These are phyloP conservation scores for Catamblyrhynchus diadema DNA, from an alignment of 2,797 vertebrate species.

Conservation along the genomic window DNA sequence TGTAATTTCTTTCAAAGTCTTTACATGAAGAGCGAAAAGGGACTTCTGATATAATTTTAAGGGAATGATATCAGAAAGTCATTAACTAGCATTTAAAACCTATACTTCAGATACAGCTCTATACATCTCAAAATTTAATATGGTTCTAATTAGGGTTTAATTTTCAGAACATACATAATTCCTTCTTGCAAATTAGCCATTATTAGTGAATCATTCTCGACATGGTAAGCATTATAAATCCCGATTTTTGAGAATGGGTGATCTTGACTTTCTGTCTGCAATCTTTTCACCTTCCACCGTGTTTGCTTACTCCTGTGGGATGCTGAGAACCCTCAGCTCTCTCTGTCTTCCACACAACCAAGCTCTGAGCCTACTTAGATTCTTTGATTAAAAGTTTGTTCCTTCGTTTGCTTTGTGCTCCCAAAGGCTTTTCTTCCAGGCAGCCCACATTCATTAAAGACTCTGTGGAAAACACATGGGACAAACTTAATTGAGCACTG, in stretches of 20 bases:
- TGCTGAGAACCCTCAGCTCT: neutral
- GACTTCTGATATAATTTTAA: neutral
- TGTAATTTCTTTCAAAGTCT: neutral
- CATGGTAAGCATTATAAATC: neutral
- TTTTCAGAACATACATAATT: neutral
- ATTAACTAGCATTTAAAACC: neutral
- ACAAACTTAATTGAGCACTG: neutral
- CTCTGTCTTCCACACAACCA: neutral
- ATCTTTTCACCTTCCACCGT: neutral
- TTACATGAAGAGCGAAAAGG: neutral
- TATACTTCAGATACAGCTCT: neutral
- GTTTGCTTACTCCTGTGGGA: neutral
- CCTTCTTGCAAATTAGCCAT: neutral
- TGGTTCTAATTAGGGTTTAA: neutral
- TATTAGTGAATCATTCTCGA: neutral
- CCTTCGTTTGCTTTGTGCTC: conserved; percentile 31
- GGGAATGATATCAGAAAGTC: neutral
- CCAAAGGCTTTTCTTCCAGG: conserved; percentile 52
- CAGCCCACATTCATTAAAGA: conserved; percentile 52
- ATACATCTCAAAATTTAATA: neutral
- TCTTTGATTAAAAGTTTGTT: conserved; percentile 50
- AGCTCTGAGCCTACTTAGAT: neutral
- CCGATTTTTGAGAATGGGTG: neutral
- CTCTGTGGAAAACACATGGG: neutral
- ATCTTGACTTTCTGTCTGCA: neutral